A percentile compares a stretch with the other conserved stretches of the same genome.
Conservation (phyloP, 2,113 vertebrate genomes). For the Bettongia penicillata region DNA sequence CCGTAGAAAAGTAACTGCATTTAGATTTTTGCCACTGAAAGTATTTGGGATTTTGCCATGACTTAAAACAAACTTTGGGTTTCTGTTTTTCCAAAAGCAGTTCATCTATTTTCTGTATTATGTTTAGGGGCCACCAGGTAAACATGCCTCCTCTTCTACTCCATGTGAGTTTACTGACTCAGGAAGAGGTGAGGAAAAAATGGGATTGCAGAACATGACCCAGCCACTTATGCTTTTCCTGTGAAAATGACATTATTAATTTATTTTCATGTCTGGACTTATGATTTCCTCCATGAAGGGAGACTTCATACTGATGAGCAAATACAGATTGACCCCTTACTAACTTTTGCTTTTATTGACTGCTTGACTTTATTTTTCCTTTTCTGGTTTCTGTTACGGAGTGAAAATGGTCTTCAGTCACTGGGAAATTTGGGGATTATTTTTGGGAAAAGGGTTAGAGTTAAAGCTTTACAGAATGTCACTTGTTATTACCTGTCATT, state of each 20-base stretch:
- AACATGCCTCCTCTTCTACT: background rate
- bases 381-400: background rate
- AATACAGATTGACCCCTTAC: background rate
- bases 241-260: background rate
- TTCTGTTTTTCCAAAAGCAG: background rate
- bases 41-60: background rate
- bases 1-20: background rate
- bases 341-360: background rate
- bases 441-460: background rate
- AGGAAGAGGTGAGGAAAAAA: background rate
- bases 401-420: background rate
- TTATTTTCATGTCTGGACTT: background rate
- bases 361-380: background rate
- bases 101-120: background rate
- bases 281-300: too few species aligned
- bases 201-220: too few species aligned
- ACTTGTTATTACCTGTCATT: too few species aligned
- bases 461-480: background rate
- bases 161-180: background rate
- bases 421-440: background rate
- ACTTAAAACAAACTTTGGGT: background rate
- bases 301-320: background rate
- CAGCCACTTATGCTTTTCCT: background rate
- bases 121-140: background rate
- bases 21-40: background rate